Evolutionary conservation across 92 coral and sea anemone species (phyloP), one percentile per base, ranked within the genome.

Genomic region (Epizoanthus ramosus): DNA sequence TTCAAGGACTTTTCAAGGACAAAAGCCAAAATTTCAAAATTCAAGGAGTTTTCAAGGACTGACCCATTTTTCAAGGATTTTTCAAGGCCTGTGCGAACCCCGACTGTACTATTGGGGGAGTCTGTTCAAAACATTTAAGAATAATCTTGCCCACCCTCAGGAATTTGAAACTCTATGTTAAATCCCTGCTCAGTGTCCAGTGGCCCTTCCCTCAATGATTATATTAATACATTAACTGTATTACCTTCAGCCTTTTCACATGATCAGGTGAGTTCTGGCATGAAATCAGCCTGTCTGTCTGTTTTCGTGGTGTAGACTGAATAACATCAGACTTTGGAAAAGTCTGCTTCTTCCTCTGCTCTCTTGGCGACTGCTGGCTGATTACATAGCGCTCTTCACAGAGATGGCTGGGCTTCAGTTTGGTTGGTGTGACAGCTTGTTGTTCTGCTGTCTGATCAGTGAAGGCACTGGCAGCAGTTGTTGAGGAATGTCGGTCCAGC

Each of bases 241-340:
- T 37, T 77, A 77, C 82, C 82, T 77, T 61, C 39, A 77, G 56
- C 71, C 21, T 77, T 77, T 10, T 77, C 65, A 77, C 71, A 2
- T 37, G 71, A 41, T 77, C 82, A 5, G 82, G 82, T 1, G 82
- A 77, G 8, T 77, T 77, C 82, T 77, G 82, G 53, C 70, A 61
- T 59, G 82, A 69, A 39, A 77, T 21, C 0, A 69, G 82, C 71
- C 82, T 77, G n/a, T 61, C 68, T 1, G 43, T 69, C 21, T 12
- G 41, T 63, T 77, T 77, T 21, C 82, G 71, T 3, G 82, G 82
- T 37, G 82, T 61, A 3, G 50, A 60, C 15, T 60, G 82, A 10
- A 9, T 22, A 77, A 57, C 28, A 21, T 52, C 23, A 21, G 12
- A 19, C 23, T 12, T 60, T 1, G 4, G 10, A 52, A 60, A 69